These are phyloP conservation scores for Boleophthalmus pectinirostris DNA, from an alignment of 2,113 vertebrate species.

Conservation along the genomic window DNA sequence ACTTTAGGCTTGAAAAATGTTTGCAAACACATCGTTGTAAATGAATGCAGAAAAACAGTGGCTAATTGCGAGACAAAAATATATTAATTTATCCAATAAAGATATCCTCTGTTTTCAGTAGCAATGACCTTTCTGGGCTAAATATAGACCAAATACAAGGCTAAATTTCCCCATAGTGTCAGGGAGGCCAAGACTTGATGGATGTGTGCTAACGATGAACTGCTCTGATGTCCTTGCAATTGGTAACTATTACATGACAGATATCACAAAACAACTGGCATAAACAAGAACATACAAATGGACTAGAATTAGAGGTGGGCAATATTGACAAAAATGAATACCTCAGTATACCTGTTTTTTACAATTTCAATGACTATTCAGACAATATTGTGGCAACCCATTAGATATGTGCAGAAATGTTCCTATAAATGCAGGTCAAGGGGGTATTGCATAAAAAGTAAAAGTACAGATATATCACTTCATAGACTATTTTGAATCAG, in stretches of 20 bases:
- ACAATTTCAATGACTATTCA: too few species aligned
- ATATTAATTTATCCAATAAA: conserved; percentile 27
- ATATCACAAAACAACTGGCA: conserved; percentile 14
- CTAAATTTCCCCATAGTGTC: conserved; percentile 20
- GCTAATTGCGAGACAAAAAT: conserved; percentile 30
- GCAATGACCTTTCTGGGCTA: conserved; percentile 21
- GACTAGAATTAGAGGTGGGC: conserved; percentile 1
- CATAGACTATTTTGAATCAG: too few species aligned
- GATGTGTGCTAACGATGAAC: too few species aligned
- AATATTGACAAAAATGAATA: background rate
- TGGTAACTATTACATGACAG: conserved; percentile 21
- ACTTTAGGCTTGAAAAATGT: conserved; percentile 2
- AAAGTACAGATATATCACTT: too few species aligned
- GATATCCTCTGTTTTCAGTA: conserved; percentile 13
- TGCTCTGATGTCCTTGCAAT: conserved; percentile 15
- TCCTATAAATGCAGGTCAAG: background rate
- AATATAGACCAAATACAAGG: conserved; percentile 20
- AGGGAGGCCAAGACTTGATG: conserved; percentile 32
- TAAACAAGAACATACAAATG: conserved; percentile 24
- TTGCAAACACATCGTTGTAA: conserved; percentile 25
- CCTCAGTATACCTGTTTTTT: too few species aligned
- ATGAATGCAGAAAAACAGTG: conserved; percentile 34
- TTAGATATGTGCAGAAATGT: background rate
- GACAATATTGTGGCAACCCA: too few species aligned
- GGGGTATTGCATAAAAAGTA: too few species aligned